Conservation (phyloP, 2,888 invertebrate genomes). For the Saturnia japonica region DNA sequence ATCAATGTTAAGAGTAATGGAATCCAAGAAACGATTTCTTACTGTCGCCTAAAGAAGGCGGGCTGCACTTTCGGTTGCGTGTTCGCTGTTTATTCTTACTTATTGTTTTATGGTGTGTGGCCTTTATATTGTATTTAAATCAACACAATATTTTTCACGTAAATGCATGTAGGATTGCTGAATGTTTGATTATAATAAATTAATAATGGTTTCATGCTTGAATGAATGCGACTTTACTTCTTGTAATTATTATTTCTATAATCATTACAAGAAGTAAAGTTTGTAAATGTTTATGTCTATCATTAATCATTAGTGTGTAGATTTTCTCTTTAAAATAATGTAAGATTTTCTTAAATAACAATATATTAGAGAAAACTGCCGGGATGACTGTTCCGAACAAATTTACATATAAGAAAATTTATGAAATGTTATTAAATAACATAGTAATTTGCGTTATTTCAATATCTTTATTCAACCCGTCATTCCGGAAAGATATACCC, state of each 20-base stretch:
- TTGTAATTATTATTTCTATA: neutral
- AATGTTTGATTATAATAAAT: neutral
- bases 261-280: no score
- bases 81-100: neutral
- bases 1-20: slow-evolving; percentile 13
- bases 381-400: neutral
- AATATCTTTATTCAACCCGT: neutral
- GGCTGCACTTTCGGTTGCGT: neutral
- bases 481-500: neutral
- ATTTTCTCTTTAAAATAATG: neutral
- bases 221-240: neutral
- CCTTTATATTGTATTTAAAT: neutral
- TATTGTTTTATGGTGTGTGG: neutral
- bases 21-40: slow-evolving; percentile 12
- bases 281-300: neutral
- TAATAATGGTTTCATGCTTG: no score
- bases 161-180: neutral
- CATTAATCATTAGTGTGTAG: no score
- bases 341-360: neutral
- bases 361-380: neutral
- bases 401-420: neutral
- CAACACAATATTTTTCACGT: neutral
- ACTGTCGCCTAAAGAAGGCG: slow-evolving; percentile 9
- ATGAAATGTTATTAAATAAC: neutral
- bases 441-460: neutral